These are phyloP conservation scores for Drosophila watanabei DNA, from an alignment of 1,140 invertebrate species.

Conservation along the genomic window DNA sequence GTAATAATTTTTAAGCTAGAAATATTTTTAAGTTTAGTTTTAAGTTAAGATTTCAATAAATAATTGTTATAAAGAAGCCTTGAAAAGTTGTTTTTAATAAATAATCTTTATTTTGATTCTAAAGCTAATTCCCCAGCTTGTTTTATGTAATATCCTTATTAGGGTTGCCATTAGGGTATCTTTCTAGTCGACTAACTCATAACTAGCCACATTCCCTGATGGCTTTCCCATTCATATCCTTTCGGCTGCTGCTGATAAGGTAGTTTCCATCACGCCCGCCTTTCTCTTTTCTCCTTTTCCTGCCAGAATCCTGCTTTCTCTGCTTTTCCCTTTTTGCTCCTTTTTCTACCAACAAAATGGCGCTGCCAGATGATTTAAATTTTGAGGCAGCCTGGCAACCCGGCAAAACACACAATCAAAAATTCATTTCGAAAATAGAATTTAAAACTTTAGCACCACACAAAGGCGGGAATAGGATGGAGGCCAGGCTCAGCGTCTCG, in stretches of 20 bases:
- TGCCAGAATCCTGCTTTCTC: slow-evolving; percentile 15
- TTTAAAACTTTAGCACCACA: slow-evolving; percentile 43
- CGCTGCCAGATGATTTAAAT: slow-evolving; percentile 52
- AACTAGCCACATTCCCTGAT: not conserved
- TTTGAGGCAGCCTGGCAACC: slow-evolving; percentile 25
- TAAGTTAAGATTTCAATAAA: not conserved
- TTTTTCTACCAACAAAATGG: slow-evolving; percentile 3
- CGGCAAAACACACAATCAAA: slow-evolving; percentile 36
- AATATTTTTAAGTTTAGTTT: not conserved
- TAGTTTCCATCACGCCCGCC: slow-evolving; percentile 34
- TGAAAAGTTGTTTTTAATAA: not conserved
- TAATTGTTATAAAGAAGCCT: not conserved
- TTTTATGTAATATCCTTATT: not conserved
- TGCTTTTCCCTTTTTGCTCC: not conserved
- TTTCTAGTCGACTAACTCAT: not conserved
- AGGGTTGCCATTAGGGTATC: not conserved
- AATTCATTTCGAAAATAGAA: slow-evolving; percentile 56
- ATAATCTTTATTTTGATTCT: not conserved
- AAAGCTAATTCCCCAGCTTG: no score
- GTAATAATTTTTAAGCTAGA: not conserved
- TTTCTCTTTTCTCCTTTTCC: slow-evolving; percentile 13
- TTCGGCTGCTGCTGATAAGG: slow-evolving; percentile 45
- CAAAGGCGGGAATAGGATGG: slow-evolving; percentile 2
- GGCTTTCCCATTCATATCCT: slow-evolving; percentile 50
- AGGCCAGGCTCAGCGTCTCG: slow-evolving; percentile 24